Evolutionary conservation across 2,888 invertebrate genomes (phyloP).

Genomic region (Parnassius orleans): DNA sequence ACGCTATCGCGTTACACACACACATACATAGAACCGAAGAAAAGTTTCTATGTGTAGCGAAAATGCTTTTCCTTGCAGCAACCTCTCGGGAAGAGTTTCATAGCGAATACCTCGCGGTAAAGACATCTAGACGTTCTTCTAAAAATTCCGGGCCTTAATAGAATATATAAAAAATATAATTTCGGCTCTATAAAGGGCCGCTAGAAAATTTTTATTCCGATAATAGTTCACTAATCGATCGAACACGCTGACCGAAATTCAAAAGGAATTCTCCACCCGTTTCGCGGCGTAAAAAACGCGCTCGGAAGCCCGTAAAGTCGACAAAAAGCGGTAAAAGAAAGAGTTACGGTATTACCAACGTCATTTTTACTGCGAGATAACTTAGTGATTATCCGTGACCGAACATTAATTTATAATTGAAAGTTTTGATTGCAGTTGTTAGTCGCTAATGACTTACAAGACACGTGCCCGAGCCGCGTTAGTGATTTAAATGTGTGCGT

Average conservation of each 20-base stretch:
- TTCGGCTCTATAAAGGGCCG: slow-evolving; percentile 21
- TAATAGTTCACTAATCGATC: slow-evolving; percentile 57
- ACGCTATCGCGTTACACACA: slow-evolving; percentile 48
- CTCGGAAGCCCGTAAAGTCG: slow-evolving; percentile 46
- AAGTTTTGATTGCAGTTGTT: slow-evolving; percentile 53
- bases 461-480: slow-evolving; percentile 60
- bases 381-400: slow-evolving; percentile 43
- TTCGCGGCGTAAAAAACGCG: slow-evolving; percentile 56
- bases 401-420: slow-evolving; percentile 50
- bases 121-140: slow-evolving; percentile 72
- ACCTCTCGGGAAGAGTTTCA: slow-evolving; percentile 81
- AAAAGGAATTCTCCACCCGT: slow-evolving; percentile 67
- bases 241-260: slow-evolving; percentile 49
- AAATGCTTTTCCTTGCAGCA: slow-evolving; percentile 81
- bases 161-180: slow-evolving; percentile 31
- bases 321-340: slow-evolving; percentile 43
- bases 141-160: slow-evolving; percentile 48
- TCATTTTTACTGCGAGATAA: slow-evolving; percentile 51
- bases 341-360: slow-evolving; percentile 32
- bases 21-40: slow-evolving; percentile 61
- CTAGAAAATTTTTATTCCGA: slow-evolving; percentile 21
- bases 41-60: slow-evolving; percentile 75
- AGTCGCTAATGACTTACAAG: slow-evolving; percentile 40
- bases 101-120: slow-evolving; percentile 82
- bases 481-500: slow-evolving; percentile 75